These are phyloP conservation scores for Caloenas nicobarica DNA, from an alignment of 2,113 vertebrate species.

Conservation along the genomic window DNA sequence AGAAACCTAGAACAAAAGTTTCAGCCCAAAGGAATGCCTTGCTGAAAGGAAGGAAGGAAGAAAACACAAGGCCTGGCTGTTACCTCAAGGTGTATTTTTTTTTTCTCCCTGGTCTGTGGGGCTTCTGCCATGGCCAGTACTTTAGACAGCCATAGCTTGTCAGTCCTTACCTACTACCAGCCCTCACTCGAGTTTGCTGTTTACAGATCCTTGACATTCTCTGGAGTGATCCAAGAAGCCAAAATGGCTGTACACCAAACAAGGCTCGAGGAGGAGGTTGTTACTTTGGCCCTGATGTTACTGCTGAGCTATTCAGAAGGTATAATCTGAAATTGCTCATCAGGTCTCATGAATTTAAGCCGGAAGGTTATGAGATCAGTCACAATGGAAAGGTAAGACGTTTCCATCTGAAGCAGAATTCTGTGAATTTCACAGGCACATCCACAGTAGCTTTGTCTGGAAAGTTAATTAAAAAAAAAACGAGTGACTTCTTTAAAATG, in stretches of 20 bases:
- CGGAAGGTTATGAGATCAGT: slow-evolving; percentile 91
- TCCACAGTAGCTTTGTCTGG: background rate
- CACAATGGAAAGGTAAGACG: slow-evolving; percentile 87
- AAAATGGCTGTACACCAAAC: slow-evolving; percentile 88
- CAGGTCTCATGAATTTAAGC: slow-evolving; percentile 95
- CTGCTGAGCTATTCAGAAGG: slow-evolving; percentile 79
- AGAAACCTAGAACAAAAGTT: background rate
- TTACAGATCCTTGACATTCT: slow-evolving; percentile 88
- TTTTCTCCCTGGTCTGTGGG: background rate
- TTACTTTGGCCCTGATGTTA: slow-evolving; percentile 94
- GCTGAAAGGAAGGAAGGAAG: background rate
- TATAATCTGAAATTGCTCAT: slow-evolving; percentile 89
- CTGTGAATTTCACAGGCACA: background rate
- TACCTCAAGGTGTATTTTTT: background rate
- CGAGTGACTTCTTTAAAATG: background rate
- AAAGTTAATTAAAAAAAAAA: background rate
- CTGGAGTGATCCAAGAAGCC: slow-evolving; percentile 93
- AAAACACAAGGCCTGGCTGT: background rate
- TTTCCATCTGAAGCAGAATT: background rate
- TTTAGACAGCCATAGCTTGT: background rate
- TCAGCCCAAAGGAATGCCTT: background rate
- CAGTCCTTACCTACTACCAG: background rate
- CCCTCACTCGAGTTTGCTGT: slow-evolving; percentile 21
- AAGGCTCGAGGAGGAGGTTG: slow-evolving; percentile 90
- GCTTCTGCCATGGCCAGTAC: background rate